Percentiles rank a stretch among this genome's conserved stretches.
Conservation (phyloP, 2,113 vertebrate genomes). For the Crotophaga sulcirostris region DNA sequence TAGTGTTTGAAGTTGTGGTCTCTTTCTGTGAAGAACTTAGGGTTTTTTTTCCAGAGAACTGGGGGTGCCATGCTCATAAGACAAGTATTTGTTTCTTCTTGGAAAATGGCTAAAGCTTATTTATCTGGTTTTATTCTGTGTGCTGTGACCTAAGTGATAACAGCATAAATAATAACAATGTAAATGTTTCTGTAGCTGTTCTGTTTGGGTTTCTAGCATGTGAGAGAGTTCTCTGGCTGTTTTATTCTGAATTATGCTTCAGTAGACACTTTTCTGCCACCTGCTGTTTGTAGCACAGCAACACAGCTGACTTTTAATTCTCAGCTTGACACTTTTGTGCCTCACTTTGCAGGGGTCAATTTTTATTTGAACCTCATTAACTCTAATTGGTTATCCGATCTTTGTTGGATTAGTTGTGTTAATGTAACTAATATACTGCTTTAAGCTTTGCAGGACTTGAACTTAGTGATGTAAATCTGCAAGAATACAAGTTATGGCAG, state of each 20-base stretch:
- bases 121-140: not conserved
- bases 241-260: not conserved
- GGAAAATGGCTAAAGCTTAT: not conserved
- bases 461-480: not conserved
- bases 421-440: not conserved
- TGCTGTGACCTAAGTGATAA: not conserved
- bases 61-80: not conserved
- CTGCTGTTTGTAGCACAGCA: not conserved
- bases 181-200: not conserved
- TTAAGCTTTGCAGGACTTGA: not conserved
- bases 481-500: not conserved
- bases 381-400: not conserved
- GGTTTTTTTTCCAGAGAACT: not conserved
- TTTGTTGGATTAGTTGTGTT: not conserved
- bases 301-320: not conserved
- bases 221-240: not conserved
- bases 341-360: not conserved
- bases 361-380: not conserved
- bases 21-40: not conserved
- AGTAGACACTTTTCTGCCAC: not conserved
- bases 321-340: not conserved
- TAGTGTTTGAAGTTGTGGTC: not conserved
- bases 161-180: not conserved
- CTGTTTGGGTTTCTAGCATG: not conserved
- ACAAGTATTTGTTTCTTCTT: not conserved